These are phyloP conservation scores for Pocillopora grandis DNA, from an alignment of 92 coral and sea anemone species.

Conservation along the genomic window DNA sequence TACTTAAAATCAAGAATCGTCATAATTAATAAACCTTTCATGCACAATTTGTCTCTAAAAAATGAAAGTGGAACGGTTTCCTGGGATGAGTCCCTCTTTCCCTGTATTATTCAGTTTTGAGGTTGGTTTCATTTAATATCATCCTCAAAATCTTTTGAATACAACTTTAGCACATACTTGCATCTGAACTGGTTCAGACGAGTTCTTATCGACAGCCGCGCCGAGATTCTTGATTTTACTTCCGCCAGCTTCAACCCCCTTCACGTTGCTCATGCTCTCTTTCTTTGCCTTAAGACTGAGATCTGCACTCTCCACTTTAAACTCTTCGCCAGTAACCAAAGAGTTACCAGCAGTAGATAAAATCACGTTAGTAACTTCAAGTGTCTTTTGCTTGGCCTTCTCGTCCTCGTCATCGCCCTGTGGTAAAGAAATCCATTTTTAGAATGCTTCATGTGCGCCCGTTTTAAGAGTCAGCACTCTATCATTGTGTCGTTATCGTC, in stretches of 20 bases:
- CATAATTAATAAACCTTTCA: no score
- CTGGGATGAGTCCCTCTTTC: background rate
- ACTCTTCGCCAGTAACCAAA: slow-evolving; percentile 17
- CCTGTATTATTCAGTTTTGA: background rate
- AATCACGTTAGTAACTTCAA: background rate
- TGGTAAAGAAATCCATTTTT: background rate
- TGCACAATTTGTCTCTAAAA: no score
- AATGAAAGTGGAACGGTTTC: no score
- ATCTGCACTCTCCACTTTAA: background rate
- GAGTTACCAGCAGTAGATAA: background rate
- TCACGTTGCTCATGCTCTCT: background rate
- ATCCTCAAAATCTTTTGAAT: background rate
- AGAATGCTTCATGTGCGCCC: background rate
- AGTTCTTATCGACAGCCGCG: slow-evolving; percentile 10
- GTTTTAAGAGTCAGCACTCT: no score
- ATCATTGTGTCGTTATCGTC: no score
- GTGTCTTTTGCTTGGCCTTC: background rate
- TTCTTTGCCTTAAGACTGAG: slow-evolving; percentile 5
- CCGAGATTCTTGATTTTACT: slow-evolving; percentile 3
- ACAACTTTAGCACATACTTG: slow-evolving; percentile 30
- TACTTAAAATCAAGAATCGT: no score
- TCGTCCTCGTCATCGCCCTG: background rate
- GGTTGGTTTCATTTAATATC: background rate
- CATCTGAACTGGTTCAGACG: slow-evolving; percentile 48
- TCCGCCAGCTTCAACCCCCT: background rate